These are phyloP conservation scores for Ispidina picta DNA, from an alignment of 2,797 vertebrate species.

Conservation along the genomic window DNA sequence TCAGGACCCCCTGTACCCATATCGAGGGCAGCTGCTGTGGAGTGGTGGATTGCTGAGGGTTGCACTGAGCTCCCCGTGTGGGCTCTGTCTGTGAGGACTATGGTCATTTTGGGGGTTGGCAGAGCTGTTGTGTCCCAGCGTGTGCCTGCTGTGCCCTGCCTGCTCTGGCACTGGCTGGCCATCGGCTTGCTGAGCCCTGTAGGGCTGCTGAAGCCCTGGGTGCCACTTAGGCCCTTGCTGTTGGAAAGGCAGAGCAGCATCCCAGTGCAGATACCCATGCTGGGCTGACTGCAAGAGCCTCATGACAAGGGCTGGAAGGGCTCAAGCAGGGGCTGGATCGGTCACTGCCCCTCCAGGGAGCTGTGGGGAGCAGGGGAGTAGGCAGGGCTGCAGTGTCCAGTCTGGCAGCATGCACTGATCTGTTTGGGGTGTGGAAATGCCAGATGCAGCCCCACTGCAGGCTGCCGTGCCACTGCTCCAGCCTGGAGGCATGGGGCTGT, in stretches of 20 bases:
- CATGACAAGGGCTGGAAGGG: background rate
- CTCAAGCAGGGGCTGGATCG: background rate
- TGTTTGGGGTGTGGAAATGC: background rate
- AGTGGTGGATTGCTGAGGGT: background rate
- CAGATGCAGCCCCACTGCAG: background rate
- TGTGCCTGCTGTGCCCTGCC: background rate
- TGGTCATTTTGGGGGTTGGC: background rate
- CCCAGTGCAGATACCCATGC: background rate
- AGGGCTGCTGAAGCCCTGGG: background rate
- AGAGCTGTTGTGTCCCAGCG: background rate
- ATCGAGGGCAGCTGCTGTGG: accelerated
- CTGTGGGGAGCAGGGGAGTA: background rate
- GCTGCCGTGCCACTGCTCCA: background rate
- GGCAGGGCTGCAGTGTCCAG: background rate
- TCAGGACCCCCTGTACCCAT: background rate
- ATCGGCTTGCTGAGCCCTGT: accelerated
- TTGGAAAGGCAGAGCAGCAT: background rate
- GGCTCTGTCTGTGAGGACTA: background rate
- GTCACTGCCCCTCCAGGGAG: background rate
- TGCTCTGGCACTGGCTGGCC: background rate
- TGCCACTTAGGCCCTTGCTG: background rate
- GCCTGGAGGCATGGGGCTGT: background rate
- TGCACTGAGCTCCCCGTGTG: background rate
- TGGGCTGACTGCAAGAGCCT: accelerated
- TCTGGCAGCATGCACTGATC: background rate